Evolutionary conservation across 1,140 invertebrate species (phyloP), one percentile per base, ranked within the genome.

Genomic region (Reticulitermes speratus): DNA sequence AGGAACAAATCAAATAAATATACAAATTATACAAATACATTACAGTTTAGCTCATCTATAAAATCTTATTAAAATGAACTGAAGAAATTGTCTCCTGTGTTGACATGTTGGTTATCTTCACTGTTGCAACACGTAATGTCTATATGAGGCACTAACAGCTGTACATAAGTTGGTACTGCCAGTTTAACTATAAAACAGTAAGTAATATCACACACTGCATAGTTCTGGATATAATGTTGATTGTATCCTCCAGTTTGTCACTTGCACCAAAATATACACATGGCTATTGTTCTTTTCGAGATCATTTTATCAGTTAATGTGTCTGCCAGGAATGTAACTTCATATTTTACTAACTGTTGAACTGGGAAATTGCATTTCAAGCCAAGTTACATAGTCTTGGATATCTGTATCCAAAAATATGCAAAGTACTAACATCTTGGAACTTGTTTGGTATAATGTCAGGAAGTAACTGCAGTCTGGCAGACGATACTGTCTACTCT

Each of bases 11-110:
- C 65, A 75, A 75, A 75, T 75, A 75, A 75, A 75, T 75, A 75
- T 75, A 75, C 65, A 75, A 75, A 75, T 75, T 75, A 75, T 75
- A 75, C 65, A 75, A 30, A n/a, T 75, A 75, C 65, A 75, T 75
- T 75, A 75, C 65, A 75, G n/a, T 69, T 3, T 30, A 75, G n/a
- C 65, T 75, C 65, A 30, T 75, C 3, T 75, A 75, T 75, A 75
- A 75, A 75, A 75, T 75, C 65, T 75, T 75, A 75, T 30, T 30
- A 75, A 75, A 75, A 30, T 75, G 25, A 75, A n/a, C 16, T 75
- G n/a, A 75, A 75, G 65, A 30, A 30, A 75, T 30, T 75, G 65
- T 75, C 65, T 75, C n/a, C 19, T 55, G 52, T 75, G 65, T 16
- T 75, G n/a, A 75, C n/a, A n/a, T 30, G 25, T 75, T 69, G 23